Evolutionary conservation across 2,797 vertebrate genomes (phyloP).

Genomic region (Poeciliopsis paucimaculata): DNA sequence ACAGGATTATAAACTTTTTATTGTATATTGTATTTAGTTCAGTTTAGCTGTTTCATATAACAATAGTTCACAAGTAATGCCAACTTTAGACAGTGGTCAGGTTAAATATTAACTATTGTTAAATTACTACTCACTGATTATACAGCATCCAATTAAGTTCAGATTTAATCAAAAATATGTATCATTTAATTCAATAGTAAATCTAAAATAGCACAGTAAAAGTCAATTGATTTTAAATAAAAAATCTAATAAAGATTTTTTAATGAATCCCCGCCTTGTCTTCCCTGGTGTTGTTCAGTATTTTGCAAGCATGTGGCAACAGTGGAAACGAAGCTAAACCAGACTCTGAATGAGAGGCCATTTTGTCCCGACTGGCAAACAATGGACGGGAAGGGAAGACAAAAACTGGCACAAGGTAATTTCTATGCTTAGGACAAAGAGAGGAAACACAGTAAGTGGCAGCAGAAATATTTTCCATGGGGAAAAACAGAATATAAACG

Average conservation of each 20-base stretch:
- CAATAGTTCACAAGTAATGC: not conserved
- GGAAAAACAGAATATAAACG: too few species aligned
- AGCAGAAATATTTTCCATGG: not conserved
- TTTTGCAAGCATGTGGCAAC: not conserved
- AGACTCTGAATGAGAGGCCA: not conserved
- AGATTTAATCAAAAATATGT: not conserved
- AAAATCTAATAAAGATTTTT: not conserved
- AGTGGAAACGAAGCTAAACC: not conserved
- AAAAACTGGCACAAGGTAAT: not conserved
- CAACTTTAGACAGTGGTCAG: not conserved
- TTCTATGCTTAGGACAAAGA: constrained; percentile 1
- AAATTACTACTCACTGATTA: not conserved
- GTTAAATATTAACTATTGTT: not conserved
- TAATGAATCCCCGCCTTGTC: not conserved
- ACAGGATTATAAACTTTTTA: not conserved
- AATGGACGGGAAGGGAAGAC: not conserved
- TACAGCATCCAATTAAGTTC: not conserved
- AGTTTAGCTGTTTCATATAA: not conserved
- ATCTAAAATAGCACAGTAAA: not conserved
- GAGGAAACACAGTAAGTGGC: not conserved
- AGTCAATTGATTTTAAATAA: not conserved
- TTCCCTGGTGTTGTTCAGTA: not conserved
- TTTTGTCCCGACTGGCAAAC: not conserved
- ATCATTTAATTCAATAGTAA: not conserved
- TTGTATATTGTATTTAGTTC: not conserved